phyloP scores from a whole-genome alignment of 2,888 invertebrate species.

The Omphaloscelis lunosa region DNA sequence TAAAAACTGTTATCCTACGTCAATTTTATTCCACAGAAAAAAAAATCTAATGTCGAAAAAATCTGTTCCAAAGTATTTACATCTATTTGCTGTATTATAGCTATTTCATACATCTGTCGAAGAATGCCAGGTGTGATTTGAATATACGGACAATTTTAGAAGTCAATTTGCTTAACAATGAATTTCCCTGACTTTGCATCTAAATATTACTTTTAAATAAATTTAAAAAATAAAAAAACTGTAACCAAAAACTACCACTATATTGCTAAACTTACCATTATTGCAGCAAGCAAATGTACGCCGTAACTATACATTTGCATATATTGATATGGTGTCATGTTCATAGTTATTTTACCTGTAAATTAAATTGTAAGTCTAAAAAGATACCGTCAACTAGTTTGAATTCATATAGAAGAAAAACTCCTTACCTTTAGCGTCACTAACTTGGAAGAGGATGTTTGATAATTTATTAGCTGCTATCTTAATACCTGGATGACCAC shows the following conservation, averaged over 20 bases:
- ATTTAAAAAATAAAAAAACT: too few species aligned
- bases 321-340: slow-evolving; percentile 85
- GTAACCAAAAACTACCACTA: not conserved
- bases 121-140: not conserved
- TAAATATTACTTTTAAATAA: too few species aligned
- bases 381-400: not conserved
- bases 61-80: not conserved
- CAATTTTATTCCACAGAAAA: not conserved
- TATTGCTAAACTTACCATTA: slow-evolving; percentile 77
- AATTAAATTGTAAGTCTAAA: slow-evolving; percentile 71
- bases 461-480: slow-evolving; percentile 78
- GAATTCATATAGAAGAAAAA: not conserved
- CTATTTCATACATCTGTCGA: not conserved
- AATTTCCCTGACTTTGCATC: too few species aligned
- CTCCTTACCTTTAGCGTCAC: slow-evolving; percentile 76
- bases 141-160: not conserved
- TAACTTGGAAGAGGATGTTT: slow-evolving; percentile 72
- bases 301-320: slow-evolving; percentile 90
- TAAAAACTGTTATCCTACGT: not conserved
- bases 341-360: slow-evolving; percentile 85
- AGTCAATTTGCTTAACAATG: too few species aligned
- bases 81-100: not conserved
- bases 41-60: not conserved
- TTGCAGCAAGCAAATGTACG: slow-evolving; percentile 85
- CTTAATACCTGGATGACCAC: slow-evolving; percentile 67